Conservation (phyloP, 2,888 invertebrate genomes). For the Xestoiulus laeticollis region DNA sequence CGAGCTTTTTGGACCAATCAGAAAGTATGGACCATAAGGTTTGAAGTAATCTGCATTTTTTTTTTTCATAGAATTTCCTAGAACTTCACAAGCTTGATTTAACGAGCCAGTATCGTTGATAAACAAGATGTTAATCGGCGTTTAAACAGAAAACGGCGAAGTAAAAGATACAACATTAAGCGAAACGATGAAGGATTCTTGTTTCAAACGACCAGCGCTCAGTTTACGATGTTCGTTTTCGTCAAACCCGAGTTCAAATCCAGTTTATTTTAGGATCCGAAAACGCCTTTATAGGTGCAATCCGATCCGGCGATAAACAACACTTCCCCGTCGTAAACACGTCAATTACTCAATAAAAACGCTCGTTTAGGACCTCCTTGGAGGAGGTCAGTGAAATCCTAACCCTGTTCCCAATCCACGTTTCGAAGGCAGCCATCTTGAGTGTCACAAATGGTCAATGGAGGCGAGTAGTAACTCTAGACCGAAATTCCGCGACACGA, state of each 20-base stretch:
- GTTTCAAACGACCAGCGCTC: not conserved
- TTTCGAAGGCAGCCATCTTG: not conserved
- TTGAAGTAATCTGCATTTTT: no score
- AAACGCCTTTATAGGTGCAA: constrained; percentile 1
- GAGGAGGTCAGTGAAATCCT: constrained; percentile 7
- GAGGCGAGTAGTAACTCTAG: not conserved
- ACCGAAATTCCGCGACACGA: not conserved
- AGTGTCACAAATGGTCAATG: not conserved
- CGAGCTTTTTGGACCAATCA: no score
- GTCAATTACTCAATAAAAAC: constrained; percentile 25
- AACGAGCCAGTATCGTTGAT: not conserved
- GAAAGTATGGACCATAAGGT: no score
- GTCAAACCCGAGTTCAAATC: not conserved
- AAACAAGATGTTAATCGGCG: not conserved
- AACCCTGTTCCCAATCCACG: not conserved
- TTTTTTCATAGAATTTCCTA: not conserved
- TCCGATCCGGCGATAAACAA: constrained; percentile 25
- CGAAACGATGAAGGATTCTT: not conserved
- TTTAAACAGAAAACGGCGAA: not conserved
- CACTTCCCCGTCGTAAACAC: constrained; percentile 34
- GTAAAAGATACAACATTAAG: not conserved
- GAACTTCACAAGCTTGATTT: not conserved
- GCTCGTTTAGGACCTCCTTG: not conserved
- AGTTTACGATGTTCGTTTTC: not conserved
- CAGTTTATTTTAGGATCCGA: constrained; percentile 17